Evolutionary conservation across 2,888 invertebrate species (phyloP).

Genomic region (Lamellibrachia columna): DNA sequence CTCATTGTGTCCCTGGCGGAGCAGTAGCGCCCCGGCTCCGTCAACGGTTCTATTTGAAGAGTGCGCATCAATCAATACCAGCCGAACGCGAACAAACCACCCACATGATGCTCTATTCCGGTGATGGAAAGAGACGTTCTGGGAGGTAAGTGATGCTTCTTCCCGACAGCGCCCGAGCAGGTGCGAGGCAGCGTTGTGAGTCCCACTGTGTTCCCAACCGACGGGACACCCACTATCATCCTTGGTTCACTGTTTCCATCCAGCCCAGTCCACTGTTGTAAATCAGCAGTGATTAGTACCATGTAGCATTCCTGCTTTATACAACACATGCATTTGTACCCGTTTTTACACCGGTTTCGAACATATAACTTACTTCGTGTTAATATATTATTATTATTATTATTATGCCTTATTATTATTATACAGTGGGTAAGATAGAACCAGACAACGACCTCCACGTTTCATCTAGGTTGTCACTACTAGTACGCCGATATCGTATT

Average conservation of each 20-base stretch:
- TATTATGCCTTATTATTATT: too few relatives aligned
- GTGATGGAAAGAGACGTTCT: not conserved
- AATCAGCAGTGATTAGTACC: too few relatives aligned
- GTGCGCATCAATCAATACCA: not conserved
- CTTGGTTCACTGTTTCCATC: not conserved
- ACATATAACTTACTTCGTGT: too few relatives aligned
- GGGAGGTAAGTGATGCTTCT: not conserved
- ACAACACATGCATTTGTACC: too few relatives aligned
- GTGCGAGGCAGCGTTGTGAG: constrained; percentile 1
- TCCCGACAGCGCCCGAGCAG: not conserved
- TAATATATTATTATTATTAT: too few relatives aligned
- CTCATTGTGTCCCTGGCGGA: not conserved
- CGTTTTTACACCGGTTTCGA: too few relatives aligned
- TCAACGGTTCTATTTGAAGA: not conserved
- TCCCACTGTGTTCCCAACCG: not conserved
- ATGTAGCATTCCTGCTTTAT: too few relatives aligned
- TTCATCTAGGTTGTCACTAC: too few relatives aligned
- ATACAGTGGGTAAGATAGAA: too few relatives aligned
- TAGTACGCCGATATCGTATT: too few relatives aligned
- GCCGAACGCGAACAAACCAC: not conserved
- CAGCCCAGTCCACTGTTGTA: too few relatives aligned
- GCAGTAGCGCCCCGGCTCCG: not conserved
- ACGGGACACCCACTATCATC: not conserved
- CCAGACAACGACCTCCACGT: too few relatives aligned
- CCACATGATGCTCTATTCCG: not conserved